A percentile compares a stretch with the other conserved stretches of the same genome.
phyloP scores from a whole-genome alignment of 2,888 invertebrate species.

The Rosalia funebris region DNA sequence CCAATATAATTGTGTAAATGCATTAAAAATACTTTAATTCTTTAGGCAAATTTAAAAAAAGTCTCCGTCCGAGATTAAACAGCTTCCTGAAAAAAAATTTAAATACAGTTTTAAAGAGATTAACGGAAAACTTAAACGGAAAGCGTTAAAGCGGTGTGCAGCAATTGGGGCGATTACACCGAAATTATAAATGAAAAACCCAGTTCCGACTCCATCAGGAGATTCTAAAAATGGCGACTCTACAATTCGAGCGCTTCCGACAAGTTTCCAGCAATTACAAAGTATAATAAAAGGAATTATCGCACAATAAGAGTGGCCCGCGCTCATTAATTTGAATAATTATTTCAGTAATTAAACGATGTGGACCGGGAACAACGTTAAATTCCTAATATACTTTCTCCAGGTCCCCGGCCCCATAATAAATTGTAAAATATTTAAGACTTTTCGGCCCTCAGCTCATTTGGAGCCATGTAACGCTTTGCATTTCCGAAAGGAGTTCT shows the following conservation, averaged over 20 bases:
- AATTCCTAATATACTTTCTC: slow-evolving; percentile 20
- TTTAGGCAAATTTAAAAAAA: too few relatives aligned
- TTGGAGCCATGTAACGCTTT: slow-evolving; percentile 38
- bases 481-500: slow-evolving; percentile 42
- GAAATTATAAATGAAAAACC: slow-evolving; percentile 12
- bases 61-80: too few relatives aligned
- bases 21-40: too few relatives aligned
- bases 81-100: too few relatives aligned
- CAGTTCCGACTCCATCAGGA: neutral
- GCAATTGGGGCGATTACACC: neutral
- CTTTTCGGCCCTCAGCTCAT: slow-evolving; percentile 35
- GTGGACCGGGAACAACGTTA: slow-evolving; percentile 22
- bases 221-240: slow-evolving; percentile 3
- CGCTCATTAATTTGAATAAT: slow-evolving; percentile 37
- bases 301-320: slow-evolving; percentile 30
- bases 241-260: slow-evolving; percentile 5
- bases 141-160: neutral
- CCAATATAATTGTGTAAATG: too few relatives aligned
- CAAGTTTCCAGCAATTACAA: slow-evolving; percentile 25
- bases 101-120: neutral
- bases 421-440: slow-evolving; percentile 42
- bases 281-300: slow-evolving; percentile 35
- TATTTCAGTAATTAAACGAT: slow-evolving; percentile 34
- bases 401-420: slow-evolving; percentile 30
- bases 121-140: neutral